Evolutionary conservation across 1,140 invertebrate genomes (phyloP), one percentile per base, ranked within the genome.

Genomic region (Bombyx mandarina): DNA sequence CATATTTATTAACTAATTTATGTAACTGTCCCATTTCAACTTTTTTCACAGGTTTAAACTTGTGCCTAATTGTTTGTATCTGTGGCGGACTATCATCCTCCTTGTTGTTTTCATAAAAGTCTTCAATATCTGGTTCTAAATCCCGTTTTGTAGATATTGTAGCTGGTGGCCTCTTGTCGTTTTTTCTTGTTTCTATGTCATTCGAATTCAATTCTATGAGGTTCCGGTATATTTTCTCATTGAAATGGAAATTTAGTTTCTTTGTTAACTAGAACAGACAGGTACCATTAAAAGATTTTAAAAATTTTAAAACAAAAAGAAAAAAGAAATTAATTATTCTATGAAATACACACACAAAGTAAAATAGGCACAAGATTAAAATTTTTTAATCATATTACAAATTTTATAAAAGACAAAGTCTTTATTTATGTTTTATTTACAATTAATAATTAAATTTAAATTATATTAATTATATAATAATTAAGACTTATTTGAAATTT

Each of bases 141-240:
- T 89, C 88, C 61, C 69, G 77, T 58, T 78, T 82, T 43, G 58
- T 53, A 46, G 60, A 46, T 12, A 57, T 58, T 44, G 45, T 65
- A 45, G 47, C 64, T 8, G 58, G 51, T 44, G 63, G 45, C 59
- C 65, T 75, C 54, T 70, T 75, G 22, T 75, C 73, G 46, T 71
- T 74, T 49, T 68, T 54, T 18, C 8, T 79, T 44, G 47, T 70
- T 62, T 79, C 77, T 8, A 62, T 67, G 35, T 71, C 67, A 62
- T 70, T 74, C n/a, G 75, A 66, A 71, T 89, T 89, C n/a, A 88
- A 55, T 68, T 85, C 84, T 5, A 88, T 79, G 49, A 89, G 66
- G 54, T 89, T 83, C 61, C 82, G 86, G 58, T 86, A 89, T 51
- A 89, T 82, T 65, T 67, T 82, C 46, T 89, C 82, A 67, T 88